Conservation (phyloP, 2,888 invertebrate species). For the Trachelus stipa region DNA sequence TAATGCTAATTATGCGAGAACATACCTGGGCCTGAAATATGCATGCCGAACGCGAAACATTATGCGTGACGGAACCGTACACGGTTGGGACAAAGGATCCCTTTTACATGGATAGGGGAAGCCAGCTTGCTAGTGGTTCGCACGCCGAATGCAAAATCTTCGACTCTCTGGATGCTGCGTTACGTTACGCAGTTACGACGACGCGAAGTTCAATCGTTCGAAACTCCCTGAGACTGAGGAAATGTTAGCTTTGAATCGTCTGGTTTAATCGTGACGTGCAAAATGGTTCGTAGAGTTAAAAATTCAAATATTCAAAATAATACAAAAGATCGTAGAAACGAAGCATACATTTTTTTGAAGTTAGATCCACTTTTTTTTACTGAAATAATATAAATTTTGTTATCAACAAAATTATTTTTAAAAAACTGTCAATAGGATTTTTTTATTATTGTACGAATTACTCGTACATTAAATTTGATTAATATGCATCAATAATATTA, state of each 20-base stretch:
- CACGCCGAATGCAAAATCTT: slow-evolving; percentile 5
- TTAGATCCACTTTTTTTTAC: no score
- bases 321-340: not conserved
- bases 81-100: slow-evolving; percentile 46
- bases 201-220: not conserved
- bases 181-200: not conserved
- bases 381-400: no score
- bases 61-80: slow-evolving; percentile 57
- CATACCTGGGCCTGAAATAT: slow-evolving; percentile 59
- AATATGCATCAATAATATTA: no score
- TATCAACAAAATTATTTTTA: no score
- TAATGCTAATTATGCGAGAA: slow-evolving; percentile 60
- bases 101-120: not conserved
- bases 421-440: no score
- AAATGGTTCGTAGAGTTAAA: no score
- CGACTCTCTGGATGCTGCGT: slow-evolving; percentile 1
- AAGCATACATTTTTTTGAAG: no score
- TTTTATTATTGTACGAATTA: not conserved
- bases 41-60: slow-evolving; percentile 57
- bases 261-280: not conserved
- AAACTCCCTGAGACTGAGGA: slow-evolving; percentile 1
- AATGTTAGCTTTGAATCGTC: not conserved
- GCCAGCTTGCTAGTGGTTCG: slow-evolving; percentile 1
- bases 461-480: no score
- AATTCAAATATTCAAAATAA: not conserved